Conservation (phyloP, 2,888 invertebrate species). For the Choristoneura rosaceana region DNA sequence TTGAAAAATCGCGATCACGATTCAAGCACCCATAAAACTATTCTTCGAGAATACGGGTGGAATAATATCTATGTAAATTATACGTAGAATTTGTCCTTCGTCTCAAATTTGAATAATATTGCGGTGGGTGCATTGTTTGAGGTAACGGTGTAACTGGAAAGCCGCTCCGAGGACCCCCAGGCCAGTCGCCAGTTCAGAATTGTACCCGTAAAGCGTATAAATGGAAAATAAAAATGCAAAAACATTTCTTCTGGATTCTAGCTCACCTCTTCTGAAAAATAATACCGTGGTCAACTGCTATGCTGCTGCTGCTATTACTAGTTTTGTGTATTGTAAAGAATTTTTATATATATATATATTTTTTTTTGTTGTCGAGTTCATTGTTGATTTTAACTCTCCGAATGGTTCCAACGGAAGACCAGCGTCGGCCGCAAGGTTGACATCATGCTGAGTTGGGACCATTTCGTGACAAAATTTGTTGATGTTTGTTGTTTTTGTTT, state of each 20-base stretch:
- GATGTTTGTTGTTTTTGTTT: too few relatives aligned
- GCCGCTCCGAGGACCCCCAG: conserved; percentile 51
- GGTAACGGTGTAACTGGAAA: conserved; percentile 49
- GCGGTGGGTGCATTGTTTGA: conserved; percentile 37
- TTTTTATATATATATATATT: too few relatives aligned
- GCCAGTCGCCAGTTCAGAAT: conserved; percentile 54
- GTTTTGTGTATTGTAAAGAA: too few relatives aligned
- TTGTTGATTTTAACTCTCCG: too few relatives aligned
- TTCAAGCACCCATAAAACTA: conserved; percentile 3
- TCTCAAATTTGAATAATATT: conserved; percentile 19
- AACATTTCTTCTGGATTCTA: conserved; percentile 1
- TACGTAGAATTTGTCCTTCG: neutral
- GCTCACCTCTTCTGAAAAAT: neutral
- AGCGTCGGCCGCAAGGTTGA: too few relatives aligned
- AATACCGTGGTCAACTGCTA: neutral
- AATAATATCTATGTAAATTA: neutral
- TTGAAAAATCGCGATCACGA: neutral
- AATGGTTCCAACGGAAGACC: too few relatives aligned
- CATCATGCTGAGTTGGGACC: too few relatives aligned
- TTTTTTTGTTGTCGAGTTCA: too few relatives aligned
- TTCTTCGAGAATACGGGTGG: neutral
- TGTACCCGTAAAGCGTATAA: conserved; percentile 61
- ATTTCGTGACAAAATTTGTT: too few relatives aligned
- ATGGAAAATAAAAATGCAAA: conserved; percentile 64
- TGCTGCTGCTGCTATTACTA: too few relatives aligned